phyloP scores from a whole-genome alignment of 2,797 vertebrate genomes.

The Lepus townsendii region DNA sequence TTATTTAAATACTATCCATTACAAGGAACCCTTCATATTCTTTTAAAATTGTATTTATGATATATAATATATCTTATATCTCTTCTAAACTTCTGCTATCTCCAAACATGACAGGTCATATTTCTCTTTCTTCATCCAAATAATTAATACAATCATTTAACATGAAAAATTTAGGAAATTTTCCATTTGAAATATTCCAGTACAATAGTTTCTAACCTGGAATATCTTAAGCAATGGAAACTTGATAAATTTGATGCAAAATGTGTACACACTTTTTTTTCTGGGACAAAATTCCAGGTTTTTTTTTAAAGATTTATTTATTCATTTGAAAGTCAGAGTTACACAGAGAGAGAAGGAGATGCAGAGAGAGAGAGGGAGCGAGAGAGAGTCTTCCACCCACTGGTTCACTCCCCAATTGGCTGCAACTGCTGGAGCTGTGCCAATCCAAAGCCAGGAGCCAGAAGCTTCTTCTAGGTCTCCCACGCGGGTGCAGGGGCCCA shows the following conservation, averaged over 20 bases:
- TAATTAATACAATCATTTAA: conserved; percentile 30
- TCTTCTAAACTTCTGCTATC: not conserved
- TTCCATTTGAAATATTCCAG: not conserved
- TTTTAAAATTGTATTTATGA: conserved; percentile 32
- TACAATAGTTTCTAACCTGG: not conserved
- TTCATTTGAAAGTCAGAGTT: no score
- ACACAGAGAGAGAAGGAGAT: no score
- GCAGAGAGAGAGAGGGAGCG: no score
- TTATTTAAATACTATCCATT: conserved; percentile 17
- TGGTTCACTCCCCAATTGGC: no score
- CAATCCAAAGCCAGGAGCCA: no score
- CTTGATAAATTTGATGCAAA: conserved; percentile 47
- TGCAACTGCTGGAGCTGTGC: no score
- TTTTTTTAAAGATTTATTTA: not conserved
- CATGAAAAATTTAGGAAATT: not conserved
- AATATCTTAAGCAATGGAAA: not conserved
- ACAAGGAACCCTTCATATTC: not conserved
- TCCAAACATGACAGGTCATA: not conserved
- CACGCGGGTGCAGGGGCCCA: no score
- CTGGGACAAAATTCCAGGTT: not conserved
- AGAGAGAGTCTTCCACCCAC: no score
- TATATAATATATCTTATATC: not conserved
- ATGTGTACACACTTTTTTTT: conserved; percentile 15
- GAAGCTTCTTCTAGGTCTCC: no score
- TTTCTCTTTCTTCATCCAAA: conserved; percentile 21